Evolutionary conservation across 2,888 invertebrate species (phyloP), one percentile per base, ranked within the genome.

Genomic region (Smittia aterrima): DNA sequence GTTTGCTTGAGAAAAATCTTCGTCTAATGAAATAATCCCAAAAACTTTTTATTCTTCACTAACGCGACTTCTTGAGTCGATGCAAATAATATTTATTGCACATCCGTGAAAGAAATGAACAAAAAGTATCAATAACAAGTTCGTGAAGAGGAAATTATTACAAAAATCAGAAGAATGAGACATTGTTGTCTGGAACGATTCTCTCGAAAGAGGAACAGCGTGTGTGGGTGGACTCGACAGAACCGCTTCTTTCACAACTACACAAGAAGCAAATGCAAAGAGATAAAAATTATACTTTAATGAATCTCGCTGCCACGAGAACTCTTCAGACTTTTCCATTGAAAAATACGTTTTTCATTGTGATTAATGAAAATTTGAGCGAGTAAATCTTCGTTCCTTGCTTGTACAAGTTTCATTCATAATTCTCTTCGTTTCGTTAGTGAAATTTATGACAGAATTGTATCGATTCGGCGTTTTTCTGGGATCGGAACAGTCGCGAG

Each of bases 381-480:
- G 58, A 18, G 58, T 20, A 22, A 58, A 22, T 20, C 58, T 9
- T 58, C 22, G 2, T 3, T 18, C 1, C 18, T 1, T 47, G 13
- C n/a, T 47, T 47, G 47, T 38, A 38, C 7, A 22, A 58, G 4
- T 70, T 70, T 70, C 53, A 70, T 70, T 70, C 70, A 70, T 53
- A 27, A 70, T 70, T 70, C 25, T 70, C 70, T 70, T 54, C 70
- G 54, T 70, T 67, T 41, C 41, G 41, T 67, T 67, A 67, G 24
- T 58, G 20, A 58, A 18, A 22, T 20, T 58, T 58, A 20, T 58
- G 58, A n/a, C 7, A 58, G 22, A 22, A 22, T 58, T 18, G 22
- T 20, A 58, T 20, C 9, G 58, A 20, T 58, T 58, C 18, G 3
- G 11, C 18, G 47, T 47, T 18, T 58, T 18, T 18, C 18, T 18